A percentile compares a stretch with the other conserved stretches of the same genome.
Evolutionary conservation across 2,113 vertebrate genomes (phyloP).

Genomic region (Gallinago paraguaiae): DNA sequence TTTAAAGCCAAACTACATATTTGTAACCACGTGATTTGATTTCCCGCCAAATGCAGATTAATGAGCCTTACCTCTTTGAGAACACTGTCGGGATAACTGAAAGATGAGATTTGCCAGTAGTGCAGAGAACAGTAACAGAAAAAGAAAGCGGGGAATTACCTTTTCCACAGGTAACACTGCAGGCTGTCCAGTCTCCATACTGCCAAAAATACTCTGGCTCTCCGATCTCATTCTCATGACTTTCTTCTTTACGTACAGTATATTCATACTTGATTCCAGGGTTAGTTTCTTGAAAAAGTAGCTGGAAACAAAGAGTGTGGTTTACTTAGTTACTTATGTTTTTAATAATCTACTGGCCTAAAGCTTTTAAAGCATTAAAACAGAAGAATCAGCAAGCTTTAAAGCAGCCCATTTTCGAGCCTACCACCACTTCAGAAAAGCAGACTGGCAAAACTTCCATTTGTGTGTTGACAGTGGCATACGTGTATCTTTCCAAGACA

Average conservation of each 20-base stretch:
- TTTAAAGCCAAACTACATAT: background rate
- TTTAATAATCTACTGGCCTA: background rate
- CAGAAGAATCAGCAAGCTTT: background rate
- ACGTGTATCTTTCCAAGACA: background rate
- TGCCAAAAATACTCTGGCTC: slow-evolving; percentile 88
- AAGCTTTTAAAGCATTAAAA: background rate
- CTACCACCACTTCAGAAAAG: background rate
- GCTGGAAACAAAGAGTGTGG: slow-evolving; percentile 65
- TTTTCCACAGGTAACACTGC: slow-evolving; percentile 90
- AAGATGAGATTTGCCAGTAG: background rate
- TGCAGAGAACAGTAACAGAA: background rate
- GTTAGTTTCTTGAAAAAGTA: slow-evolving; percentile 94
- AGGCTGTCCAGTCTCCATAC: slow-evolving; percentile 89
- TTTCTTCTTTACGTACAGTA: slow-evolving; percentile 82
- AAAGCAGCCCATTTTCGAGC: background rate
- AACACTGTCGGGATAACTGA: background rate
- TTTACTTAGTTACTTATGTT: background rate
- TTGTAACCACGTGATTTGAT: background rate
- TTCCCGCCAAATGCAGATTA: background rate
- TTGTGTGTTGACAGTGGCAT: rapidly evolving
- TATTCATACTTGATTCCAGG: slow-evolving; percentile 92
- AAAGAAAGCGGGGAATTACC: slow-evolving; percentile 72
- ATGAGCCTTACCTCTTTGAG: background rate
- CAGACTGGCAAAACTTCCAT: background rate
- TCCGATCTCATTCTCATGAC: slow-evolving; percentile 81